These are phyloP conservation scores for Lithophane ornitopus DNA, from an alignment of 2,888 invertebrate species.

Conservation along the genomic window DNA sequence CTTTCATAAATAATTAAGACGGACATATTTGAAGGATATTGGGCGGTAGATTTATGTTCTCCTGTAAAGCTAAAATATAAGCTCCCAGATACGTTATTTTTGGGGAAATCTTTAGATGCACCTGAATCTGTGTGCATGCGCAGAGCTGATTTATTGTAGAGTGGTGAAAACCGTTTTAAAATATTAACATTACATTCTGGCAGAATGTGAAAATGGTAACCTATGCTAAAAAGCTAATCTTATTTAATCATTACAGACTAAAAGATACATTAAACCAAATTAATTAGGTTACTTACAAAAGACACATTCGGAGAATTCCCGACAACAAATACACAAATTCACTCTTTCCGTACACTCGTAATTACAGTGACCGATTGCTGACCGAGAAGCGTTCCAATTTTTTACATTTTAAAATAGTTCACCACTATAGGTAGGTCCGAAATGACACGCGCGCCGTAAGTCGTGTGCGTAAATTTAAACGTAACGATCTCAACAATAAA, in stretches of 20 bases:
- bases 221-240: background rate
- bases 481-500: slow-evolving; percentile 67
- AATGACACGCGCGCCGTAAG: slow-evolving; percentile 54
- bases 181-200: slow-evolving; percentile 6
- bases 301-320: slow-evolving; percentile 25
- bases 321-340: slow-evolving; percentile 44
- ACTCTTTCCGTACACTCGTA: slow-evolving; percentile 40
- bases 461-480: slow-evolving; percentile 65
- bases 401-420: slow-evolving; percentile 65
- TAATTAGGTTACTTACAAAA: slow-evolving; percentile 20
- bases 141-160: slow-evolving; percentile 13
- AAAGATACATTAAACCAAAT: background rate
- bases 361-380: slow-evolving; percentile 58
- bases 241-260: slow-evolving; percentile 21
- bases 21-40: slow-evolving; percentile 27
- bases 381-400: slow-evolving; percentile 63
- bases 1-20: slow-evolving; percentile 37
- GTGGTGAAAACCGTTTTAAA: slow-evolving; percentile 21
- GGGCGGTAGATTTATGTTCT: slow-evolving; percentile 32
- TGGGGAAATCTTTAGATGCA: slow-evolving; percentile 6
- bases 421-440: slow-evolving; percentile 54
- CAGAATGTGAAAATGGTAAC: slow-evolving; percentile 1
- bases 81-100: slow-evolving; percentile 1
- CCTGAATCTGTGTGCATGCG: background rate
- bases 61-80: slow-evolving; percentile 11